Base-by-base conservation (phyloP, 2,113 vertebrate species). In the Odocoileus virginianus region DNA sequence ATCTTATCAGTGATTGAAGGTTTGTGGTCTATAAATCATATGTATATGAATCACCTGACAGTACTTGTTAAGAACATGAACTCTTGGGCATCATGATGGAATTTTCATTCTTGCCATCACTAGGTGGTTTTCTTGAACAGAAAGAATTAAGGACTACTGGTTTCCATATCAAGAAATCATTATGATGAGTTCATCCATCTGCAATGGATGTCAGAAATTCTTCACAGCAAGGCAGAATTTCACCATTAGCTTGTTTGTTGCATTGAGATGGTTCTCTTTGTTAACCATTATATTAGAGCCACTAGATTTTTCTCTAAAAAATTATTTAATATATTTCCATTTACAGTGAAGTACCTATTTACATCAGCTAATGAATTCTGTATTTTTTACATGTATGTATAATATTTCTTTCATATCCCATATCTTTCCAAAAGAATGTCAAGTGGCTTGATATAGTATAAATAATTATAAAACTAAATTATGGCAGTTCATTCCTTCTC, bases 401-500 rank as follows among this genome's bases (percentile, higher is more conserved):
- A 95, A 45, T 79, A 58, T 88, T 13, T 82, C 7, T 94, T 45
- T 64, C 15, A 40, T 89, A 93, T 0, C 3, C 7, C 3, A 13
- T 82, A 64, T 87, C 7, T 64, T 89, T 79, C 25, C 17, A 81
- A 91, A 88, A 58, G 2, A 76, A 54, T 27, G 5, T 88, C 30
- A 86, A 21, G 45, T 83, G 79, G 14, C 12, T 86, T 95, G 47
- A 87, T 54, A 76, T 2, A 97, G 67, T 8, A 94, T 91, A 97
- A 98, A 98, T 97, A 88, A 98, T 96, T 93, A 67, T 33, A 98
- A 96, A 96, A 96, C 93, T 98, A 96, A 97, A 97, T 95, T 97
- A 97, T 92, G 21, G 1, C 8, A 83, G 28, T 74, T 88, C 36
- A 61, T 17, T 83, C 4, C 25, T 2, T 64, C 60, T 58, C 8